Evolutionary conservation across 2,888 invertebrate genomes (phyloP).

Genomic region (Stenolophus ochropezus): DNA sequence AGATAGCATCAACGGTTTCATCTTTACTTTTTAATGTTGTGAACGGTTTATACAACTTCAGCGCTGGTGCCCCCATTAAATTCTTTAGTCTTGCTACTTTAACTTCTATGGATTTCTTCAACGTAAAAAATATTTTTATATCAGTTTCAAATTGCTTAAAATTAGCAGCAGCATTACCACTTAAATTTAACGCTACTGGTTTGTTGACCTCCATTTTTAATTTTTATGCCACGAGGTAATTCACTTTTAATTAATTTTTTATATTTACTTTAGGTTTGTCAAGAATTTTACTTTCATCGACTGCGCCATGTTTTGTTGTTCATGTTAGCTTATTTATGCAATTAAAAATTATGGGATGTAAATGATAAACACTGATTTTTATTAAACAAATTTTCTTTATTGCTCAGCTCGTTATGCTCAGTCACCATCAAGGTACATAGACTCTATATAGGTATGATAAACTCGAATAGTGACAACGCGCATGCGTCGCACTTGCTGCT

Average conservation of each 20-base stretch:
- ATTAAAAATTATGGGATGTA: no score
- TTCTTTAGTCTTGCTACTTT: not conserved
- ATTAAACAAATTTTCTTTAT: no score
- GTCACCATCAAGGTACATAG: no score
- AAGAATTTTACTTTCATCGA: not conserved
- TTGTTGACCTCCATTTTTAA: not conserved
- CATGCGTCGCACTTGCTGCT: not conserved
- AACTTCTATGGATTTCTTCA: not conserved
- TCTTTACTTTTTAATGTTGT: not conserved
- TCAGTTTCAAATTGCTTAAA: not conserved
- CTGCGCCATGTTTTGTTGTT: not conserved
- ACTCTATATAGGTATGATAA: no score
- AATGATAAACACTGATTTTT: no score
- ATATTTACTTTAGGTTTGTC: not conserved
- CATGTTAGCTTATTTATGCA: no score
- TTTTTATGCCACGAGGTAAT: no score
- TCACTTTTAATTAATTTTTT: not conserved
- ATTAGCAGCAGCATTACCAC: not conserved
- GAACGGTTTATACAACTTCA: not conserved
- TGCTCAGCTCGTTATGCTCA: no score
- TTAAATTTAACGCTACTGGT: not conserved
- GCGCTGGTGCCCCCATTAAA: not conserved
- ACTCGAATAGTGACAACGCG: not conserved
- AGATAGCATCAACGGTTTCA: not conserved
- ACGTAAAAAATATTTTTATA: not conserved